Evolutionary conservation across 1,140 invertebrate genomes (phyloP).

Genomic region (Camponotus floridanus): DNA sequence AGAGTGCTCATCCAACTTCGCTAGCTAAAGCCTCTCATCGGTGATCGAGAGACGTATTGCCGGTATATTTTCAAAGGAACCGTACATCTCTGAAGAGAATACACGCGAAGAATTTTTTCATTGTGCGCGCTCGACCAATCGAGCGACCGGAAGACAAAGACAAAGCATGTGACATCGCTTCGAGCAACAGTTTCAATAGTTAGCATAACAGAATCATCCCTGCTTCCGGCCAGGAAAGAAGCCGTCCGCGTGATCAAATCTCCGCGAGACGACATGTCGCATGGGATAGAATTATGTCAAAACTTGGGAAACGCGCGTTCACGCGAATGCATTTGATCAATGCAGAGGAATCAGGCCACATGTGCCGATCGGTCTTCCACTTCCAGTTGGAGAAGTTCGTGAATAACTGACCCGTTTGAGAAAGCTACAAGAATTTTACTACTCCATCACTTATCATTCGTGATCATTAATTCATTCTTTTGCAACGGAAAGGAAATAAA

Average conservation of each 20-base stretch:
- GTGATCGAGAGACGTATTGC: background rate
- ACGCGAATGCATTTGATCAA: constrained; percentile 19
- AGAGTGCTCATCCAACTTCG: background rate
- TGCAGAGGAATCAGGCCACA: constrained; percentile 29
- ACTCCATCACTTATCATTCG: background rate
- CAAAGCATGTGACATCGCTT: constrained; percentile 50
- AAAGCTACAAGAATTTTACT: background rate
- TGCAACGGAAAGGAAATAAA: background rate
- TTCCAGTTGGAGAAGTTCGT: constrained; percentile 21
- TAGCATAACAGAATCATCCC: constrained; percentile 72
- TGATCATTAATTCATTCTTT: constrained; percentile 25
- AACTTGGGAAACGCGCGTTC: constrained; percentile 12
- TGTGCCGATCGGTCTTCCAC: constrained; percentile 17
- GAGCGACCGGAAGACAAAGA: constrained; percentile 65
- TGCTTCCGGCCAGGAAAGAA: constrained; percentile 59
- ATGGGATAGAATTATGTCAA: background rate
- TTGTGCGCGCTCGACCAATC: constrained; percentile 56
- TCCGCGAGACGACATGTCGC: constrained; percentile 1
- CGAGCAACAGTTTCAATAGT: constrained; percentile 68
- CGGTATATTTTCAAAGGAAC: background rate
- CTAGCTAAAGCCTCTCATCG: constrained; percentile 6
- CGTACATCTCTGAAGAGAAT: background rate
- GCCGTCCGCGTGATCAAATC: background rate
- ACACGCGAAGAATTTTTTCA: background rate
- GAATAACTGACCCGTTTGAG: constrained; percentile 38